phyloP scores from a whole-genome alignment of 1,140 invertebrate genomes.

The Battus philenor region DNA sequence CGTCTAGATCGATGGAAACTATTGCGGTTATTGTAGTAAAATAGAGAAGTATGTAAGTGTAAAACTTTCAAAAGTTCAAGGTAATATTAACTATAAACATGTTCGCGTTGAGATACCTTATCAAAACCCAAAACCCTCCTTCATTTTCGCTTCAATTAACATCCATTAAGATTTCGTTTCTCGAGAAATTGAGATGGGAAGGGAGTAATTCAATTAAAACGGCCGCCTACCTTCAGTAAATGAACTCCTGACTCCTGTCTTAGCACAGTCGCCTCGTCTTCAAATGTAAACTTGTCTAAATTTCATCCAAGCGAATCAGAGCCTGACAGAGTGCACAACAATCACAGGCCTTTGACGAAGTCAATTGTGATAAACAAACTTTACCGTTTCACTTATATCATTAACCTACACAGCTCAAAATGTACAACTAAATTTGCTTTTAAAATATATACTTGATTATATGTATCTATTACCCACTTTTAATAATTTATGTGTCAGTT shows the following conservation, averaged over 20 bases:
- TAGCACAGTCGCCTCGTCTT: neutral
- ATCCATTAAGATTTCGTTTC: slow-evolving; percentile 21
- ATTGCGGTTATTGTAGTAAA: no score
- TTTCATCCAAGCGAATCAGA: neutral
- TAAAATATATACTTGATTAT: neutral
- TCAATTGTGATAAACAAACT: neutral
- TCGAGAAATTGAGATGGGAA: slow-evolving; percentile 19
- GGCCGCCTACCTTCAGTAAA: slow-evolving; percentile 11
- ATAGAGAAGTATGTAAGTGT: no score
- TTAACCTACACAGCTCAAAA: no score
- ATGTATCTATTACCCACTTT: neutral
- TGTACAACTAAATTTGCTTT: neutral
- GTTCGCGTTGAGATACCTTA: no score
- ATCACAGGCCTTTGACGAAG: neutral
- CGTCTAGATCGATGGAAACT: no score
- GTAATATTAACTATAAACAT: no score
- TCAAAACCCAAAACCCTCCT: neutral
- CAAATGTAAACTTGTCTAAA: neutral
- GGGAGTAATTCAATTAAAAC: slow-evolving; percentile 23
- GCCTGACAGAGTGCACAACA: neutral
- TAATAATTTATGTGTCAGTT: neutral
- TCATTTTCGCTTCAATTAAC: slow-evolving; percentile 19
- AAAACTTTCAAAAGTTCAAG: no score
- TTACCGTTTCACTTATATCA: no score
- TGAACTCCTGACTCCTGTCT: slow-evolving; percentile 11